phyloP scores from a whole-genome alignment of 30 jellyfish, hydroid and myxozoan genomes.

The Turritopsis rubra region DNA sequence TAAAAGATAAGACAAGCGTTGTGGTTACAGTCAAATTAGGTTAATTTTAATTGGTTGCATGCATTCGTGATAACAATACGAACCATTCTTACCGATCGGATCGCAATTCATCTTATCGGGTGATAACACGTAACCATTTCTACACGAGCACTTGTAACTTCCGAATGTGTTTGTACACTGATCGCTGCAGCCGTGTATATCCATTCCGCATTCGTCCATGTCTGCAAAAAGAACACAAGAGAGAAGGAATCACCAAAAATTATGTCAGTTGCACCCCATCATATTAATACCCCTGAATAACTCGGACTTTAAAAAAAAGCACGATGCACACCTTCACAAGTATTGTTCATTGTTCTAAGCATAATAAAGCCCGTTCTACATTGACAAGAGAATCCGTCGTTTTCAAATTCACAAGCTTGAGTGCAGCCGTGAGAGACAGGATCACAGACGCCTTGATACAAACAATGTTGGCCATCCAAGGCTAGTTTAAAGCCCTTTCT shows the following conservation, averaged over 20 bases:
- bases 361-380: constrained; percentile 81
- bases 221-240: constrained; percentile 30
- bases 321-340: constrained; percentile 76
- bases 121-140: constrained; percentile 47
- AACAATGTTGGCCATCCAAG: constrained; percentile 78
- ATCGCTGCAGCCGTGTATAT: constrained; percentile 86
- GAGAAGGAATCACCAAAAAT: neutral
- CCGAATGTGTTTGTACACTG: constrained; percentile 76
- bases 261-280: neutral
- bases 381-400: constrained; percentile 66
- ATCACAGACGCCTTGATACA: constrained; percentile 85
- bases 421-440: constrained; percentile 78
- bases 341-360: constrained; percentile 40
- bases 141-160: constrained; percentile 74
- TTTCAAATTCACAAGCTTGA: constrained; percentile 73
- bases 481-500: constrained; percentile 74
- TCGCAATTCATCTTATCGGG: constrained; percentile 84
- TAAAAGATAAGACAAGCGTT: constrained; percentile 25
- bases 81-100: constrained; percentile 31
- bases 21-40: too few relatives aligned
- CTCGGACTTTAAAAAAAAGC: too few relatives aligned
- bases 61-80: too few relatives aligned
- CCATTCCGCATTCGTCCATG: constrained; percentile 85
- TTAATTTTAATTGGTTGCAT: too few relatives aligned
- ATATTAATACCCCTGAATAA: too few relatives aligned